A percentile compares a stretch with the other conserved stretches of the same genome.
Conservation (phyloP, 2,113 vertebrate genomes). For the Chaetura pelagica region DNA sequence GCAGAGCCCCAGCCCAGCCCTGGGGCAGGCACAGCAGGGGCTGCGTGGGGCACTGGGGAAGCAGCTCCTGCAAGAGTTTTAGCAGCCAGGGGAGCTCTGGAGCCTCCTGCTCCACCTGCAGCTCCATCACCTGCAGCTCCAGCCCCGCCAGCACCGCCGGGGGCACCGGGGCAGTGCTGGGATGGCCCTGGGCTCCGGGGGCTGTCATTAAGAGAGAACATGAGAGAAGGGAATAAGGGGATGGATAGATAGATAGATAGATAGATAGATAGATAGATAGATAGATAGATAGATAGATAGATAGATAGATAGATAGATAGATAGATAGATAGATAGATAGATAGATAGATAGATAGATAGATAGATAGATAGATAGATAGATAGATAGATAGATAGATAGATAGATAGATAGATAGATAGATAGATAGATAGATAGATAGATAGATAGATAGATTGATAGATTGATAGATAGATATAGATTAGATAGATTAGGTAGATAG, state of each 20-base stretch:
- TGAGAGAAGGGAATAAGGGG: background rate
- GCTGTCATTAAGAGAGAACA: background rate
- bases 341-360: background rate
- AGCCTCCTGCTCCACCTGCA: background rate
- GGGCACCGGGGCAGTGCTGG: background rate
- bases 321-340: background rate
- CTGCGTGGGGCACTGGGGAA: fast-evolving
- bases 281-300: background rate
- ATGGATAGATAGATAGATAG: too few relatives aligned
- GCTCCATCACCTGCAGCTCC: background rate
- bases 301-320: background rate
- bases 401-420: background rate
- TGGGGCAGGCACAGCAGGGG: background rate
- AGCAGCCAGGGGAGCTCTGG: fast-evolving
- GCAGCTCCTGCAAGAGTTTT: background rate
- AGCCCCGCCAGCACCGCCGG: background rate
- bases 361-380: background rate
- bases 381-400: background rate
- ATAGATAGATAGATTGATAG: background rate
- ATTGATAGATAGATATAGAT: background rate
- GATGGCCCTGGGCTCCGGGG: background rate
- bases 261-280: background rate
- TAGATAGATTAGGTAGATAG: too few relatives aligned
- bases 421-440: background rate
- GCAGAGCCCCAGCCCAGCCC: background rate